Base-by-base conservation (phyloP, 1,140 invertebrate genomes). In the Rhyzopertha dominica region DNA sequence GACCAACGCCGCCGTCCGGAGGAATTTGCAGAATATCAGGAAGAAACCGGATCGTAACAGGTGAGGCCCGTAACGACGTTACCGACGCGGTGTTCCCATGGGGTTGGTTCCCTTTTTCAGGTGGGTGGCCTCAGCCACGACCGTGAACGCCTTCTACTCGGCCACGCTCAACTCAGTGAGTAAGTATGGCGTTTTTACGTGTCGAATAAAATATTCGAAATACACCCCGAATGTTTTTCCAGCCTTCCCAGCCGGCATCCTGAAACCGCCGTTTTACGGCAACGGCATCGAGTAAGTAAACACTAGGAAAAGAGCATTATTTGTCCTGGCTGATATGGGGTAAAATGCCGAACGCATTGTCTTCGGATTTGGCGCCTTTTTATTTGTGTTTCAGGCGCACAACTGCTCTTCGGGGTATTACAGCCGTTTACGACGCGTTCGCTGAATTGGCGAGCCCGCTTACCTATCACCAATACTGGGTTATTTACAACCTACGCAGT, bases 61-160 rank as follows among this genome's bases (percentile, higher is more conserved):
- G 44, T 47, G 44, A 32, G 20, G 13, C 25, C 10, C 19, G 17
- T 37, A n/a, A 18, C 48, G 52, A 36, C 29, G 40, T 56, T 54
- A n/a, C n/a, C n/a, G n/a, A n/a, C n/a, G n/a, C n/a, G n/a, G n/a
- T n/a, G n/a, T n/a, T n/a, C n/a, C n/a, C n/a, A n/a, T n/a, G n/a
- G n/a, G n/a, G n/a, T n/a, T n/a, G n/a, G n/a, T 45, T 54, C 56
- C 35, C 47, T 53, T 32, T 68, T 68, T 24, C 59, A 82, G 82
- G 58, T 88, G 77, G 81, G 77, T 77, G 39, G 82, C 74, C 13
- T 75, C 73, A 10, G 78, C 75, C 3, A 82, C 74, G 5, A 81
- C 74, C 28, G 85, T 88, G 2, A 89, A 89, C 62, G 86, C 85
- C 2, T 89, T 82, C 65, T 87, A 88, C 53, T 86, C 84, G 25